A percentile compares a stretch with the other conserved stretches of the same genome.
These are phyloP conservation scores for Synergus gifuensis DNA, from an alignment of 2,888 invertebrate genomes.

Conservation along the genomic window DNA sequence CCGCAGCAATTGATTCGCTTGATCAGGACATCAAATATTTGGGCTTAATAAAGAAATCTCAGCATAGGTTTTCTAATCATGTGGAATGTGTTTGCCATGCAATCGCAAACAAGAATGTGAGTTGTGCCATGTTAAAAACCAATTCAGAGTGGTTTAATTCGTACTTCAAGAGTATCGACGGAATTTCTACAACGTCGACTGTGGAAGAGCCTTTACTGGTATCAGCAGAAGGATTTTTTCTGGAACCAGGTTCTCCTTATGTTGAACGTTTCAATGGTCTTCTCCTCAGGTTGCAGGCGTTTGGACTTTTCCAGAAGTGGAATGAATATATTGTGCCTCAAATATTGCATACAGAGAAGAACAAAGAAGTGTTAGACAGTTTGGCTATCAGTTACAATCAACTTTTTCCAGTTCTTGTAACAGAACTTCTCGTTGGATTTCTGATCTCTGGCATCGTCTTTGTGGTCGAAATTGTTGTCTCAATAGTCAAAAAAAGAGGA, in stretches of 20 bases:
- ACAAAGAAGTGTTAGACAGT: too few species aligned
- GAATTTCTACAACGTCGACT: background rate
- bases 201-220: background rate
- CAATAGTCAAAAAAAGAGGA: background rate
- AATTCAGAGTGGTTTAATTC: background rate
- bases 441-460: too few species aligned
- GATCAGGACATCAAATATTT: background rate
- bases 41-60: background rate
- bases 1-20: background rate
- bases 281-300: background rate
- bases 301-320: background rate
- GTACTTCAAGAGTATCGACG: background rate
- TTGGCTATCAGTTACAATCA: too few species aligned
- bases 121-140: background rate
- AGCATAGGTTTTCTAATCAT: background rate
- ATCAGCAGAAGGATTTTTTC: background rate
- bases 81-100: background rate
- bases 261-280: too few species aligned
- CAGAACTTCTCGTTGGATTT: too few species aligned
- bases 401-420: too few species aligned
- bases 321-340: too few species aligned
- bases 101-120: background rate
- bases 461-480: too few species aligned
- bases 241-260: too few species aligned
- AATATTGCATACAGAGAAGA: too few species aligned